Base-by-base conservation (phyloP, 2,113 vertebrate species). In the Ictidomys tridecemlineatus region DNA sequence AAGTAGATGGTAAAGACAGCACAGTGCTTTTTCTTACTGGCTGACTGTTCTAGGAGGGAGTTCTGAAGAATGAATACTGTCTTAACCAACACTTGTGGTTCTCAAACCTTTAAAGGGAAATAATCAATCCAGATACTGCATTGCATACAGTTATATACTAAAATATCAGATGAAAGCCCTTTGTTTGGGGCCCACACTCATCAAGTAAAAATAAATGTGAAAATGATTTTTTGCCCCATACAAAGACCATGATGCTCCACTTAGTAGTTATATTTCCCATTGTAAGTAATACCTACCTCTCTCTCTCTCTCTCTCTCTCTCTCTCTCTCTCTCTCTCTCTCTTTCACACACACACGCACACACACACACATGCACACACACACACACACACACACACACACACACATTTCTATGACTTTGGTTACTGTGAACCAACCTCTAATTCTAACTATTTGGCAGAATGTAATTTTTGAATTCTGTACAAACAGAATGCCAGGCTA, bases 141-240 rank as follows among this genome's bases (percentile, higher is more conserved):
- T 53, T 82, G 20, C 5, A 51, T 58, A 84, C 0, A 84, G 14
- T 87, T 85, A 39, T 65, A 30, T 61, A 34, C 51, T 69, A 80
- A 86, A 92, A 37, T 89, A 90, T 34, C 30, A 90, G 88, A 94
- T 79, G 87, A 63, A 67, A 72, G 30, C 26, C n/a, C 17, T 56
- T 56, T 42, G 26, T n/a, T 79, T 85, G 26, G 4, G 91, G 37
- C 20, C 26, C 45, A 4, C 7, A 42, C 2, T 80, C 56, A 70
- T 22, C 22, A 91, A 51, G 48, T 42, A 26, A 87, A 73, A 93
- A 42, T 93, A n/a, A 76, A 53, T 48, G 37, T 86, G 37, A 74
- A 80, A 87, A 78, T 39, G 42, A 65, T 61, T 90, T 22, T 88
- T 69, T 67, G 34, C 51, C 34, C 70, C 26, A 17, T 67, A 72